Conservation (phyloP, 2,797 vertebrate genomes). For the Taeniopygia guttata region DNA sequence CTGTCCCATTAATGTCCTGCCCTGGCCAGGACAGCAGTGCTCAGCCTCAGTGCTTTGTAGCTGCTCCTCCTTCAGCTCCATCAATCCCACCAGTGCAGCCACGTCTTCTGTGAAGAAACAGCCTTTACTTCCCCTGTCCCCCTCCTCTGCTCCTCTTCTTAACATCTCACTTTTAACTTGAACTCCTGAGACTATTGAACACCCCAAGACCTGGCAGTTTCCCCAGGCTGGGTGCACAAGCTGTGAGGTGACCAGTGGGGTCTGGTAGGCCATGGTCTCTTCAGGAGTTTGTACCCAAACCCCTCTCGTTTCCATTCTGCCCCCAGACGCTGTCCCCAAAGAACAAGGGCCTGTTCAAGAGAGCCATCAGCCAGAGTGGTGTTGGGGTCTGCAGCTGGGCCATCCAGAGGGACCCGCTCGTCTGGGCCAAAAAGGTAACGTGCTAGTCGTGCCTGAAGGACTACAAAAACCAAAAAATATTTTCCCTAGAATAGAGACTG, state of each 20-base stretch:
- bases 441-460: neutral
- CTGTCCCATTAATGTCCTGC: neutral
- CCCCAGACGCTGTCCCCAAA: constrained; percentile 51
- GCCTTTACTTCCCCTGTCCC: neutral
- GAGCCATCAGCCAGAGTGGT: constrained; percentile 93
- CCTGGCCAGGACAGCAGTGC: neutral
- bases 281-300: neutral
- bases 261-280: accelerated
- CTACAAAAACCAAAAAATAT: accelerated
- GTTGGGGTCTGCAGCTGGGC: constrained; percentile 84
- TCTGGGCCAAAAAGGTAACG: constrained; percentile 78
- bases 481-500: neutral
- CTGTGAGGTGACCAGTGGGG: neutral
- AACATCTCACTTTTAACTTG: neutral
- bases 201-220: neutral
- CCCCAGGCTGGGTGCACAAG: neutral
- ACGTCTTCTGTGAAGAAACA: neutral
- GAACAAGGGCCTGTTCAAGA: constrained; percentile 87
- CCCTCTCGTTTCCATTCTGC: neutral
- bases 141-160: neutral
- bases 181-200: neutral
- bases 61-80: neutral
- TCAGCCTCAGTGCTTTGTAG: neutral
- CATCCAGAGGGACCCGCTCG: constrained; percentile 83
- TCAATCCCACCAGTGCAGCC: neutral